These are phyloP conservation scores for Silurus meridionalis DNA, from an alignment of 2,113 vertebrate species.

Conservation along the genomic window DNA sequence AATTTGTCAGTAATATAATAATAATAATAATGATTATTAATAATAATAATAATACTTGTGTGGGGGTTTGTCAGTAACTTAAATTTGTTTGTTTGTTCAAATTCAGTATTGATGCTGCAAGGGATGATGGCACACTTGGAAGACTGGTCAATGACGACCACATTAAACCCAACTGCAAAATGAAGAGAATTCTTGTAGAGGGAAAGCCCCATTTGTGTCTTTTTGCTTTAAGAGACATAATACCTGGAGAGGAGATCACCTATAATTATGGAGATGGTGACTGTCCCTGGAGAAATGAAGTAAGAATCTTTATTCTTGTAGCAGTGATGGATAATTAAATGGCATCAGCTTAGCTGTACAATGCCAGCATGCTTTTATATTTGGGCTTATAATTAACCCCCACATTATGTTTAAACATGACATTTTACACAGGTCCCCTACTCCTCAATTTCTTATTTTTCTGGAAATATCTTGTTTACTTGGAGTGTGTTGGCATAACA, in stretches of 20 bases:
- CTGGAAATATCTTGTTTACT: too few species aligned
- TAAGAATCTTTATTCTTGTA: background rate
- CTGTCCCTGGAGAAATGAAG: background rate
- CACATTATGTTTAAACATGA: too few species aligned
- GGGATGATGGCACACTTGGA: background rate
- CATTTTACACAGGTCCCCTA: too few species aligned
- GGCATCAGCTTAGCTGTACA: background rate
- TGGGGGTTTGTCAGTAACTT: too few species aligned
- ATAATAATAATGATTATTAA: too few species aligned
- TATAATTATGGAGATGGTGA: constrained; percentile 15
- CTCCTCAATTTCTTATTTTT: too few species aligned
- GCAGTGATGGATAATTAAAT: constrained; percentile 9
- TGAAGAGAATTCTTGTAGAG: constrained; percentile 13
- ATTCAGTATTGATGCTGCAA: constrained; percentile 20
- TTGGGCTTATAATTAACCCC: too few species aligned
- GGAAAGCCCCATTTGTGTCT: constrained; percentile 20
- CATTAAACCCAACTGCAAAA: constrained; percentile 15
- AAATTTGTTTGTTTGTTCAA: background rate
- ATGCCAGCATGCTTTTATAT: too few species aligned
- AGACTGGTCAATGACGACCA: constrained; percentile 19
- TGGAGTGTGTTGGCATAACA: too few species aligned
- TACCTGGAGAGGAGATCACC: constrained; percentile 2
- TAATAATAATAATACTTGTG: too few species aligned
- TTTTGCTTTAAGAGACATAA: constrained; percentile 10
- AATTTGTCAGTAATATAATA: too few species aligned